These are phyloP conservation scores for Dimorphilus gyrociliatus DNA, from an alignment of 2,888 invertebrate genomes.

Conservation along the genomic window DNA sequence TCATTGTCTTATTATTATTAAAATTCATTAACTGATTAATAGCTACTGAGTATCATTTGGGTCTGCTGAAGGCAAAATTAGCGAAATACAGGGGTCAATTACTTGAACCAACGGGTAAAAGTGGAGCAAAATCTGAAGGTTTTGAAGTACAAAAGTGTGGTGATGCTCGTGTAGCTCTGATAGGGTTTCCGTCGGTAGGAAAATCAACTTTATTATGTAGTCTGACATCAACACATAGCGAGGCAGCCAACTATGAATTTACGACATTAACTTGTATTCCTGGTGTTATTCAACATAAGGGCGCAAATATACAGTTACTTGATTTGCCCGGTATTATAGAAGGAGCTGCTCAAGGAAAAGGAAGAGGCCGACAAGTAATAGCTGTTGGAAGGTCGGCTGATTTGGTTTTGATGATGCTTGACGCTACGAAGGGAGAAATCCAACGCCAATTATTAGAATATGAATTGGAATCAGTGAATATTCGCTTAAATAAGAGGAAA, in stretches of 20 bases:
- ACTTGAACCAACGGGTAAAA: slow-evolving; percentile 80
- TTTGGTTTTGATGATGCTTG: slow-evolving; percentile 94
- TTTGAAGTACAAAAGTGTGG: slow-evolving; percentile 99
- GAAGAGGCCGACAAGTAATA: slow-evolving; percentile 82
- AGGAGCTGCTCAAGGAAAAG: slow-evolving; percentile 84
- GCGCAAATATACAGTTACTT: slow-evolving; percentile 90
- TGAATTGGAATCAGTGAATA: slow-evolving; percentile 93
- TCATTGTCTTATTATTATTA: slow-evolving; percentile 2
- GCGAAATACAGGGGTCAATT: slow-evolving; percentile 51
- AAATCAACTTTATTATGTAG: slow-evolving; percentile 92
- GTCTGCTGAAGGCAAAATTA: slow-evolving; percentile 67
- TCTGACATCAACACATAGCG: slow-evolving; percentile 85
- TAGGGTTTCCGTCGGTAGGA: slow-evolving; percentile 96
- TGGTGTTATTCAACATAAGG: slow-evolving; percentile 86
- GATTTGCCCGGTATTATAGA: slow-evolving; percentile 99
- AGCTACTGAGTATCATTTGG: slow-evolving; percentile 99
- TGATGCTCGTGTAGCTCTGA: slow-evolving; percentile 89
- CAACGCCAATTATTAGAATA: slow-evolving; percentile 67
- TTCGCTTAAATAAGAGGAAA: slow-evolving; percentile 78
- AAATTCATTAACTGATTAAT: slow-evolving; percentile 10
- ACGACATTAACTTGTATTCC: slow-evolving; percentile 98
- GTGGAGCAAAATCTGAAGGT: slow-evolving; percentile 67
- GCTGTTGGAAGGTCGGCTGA: slow-evolving; percentile 97
- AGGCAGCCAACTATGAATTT: slow-evolving; percentile 94
- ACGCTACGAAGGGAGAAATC: slow-evolving; percentile 93